phyloP scores from a whole-genome alignment of 2,888 invertebrate genomes.

The Cataglyphis altisquamis region DNA sequence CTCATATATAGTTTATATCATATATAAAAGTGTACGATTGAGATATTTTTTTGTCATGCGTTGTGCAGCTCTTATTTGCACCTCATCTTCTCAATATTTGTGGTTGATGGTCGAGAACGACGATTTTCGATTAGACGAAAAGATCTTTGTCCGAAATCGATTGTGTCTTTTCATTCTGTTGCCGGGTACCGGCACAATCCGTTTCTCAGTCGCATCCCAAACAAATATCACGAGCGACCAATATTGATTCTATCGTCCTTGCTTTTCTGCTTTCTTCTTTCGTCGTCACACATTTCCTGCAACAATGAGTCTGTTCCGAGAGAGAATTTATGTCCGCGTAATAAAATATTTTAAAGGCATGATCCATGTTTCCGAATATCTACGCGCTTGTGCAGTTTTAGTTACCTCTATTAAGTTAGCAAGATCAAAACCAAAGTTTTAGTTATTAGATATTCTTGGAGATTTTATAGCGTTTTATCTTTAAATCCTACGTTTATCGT shows the following conservation, averaged over 20 bases:
- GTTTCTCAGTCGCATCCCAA: slow-evolving; percentile 73
- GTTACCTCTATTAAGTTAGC: not conserved
- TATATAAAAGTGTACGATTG: slow-evolving; percentile 20
- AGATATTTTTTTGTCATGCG: slow-evolving; percentile 39
- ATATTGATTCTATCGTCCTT: slow-evolving; percentile 75
- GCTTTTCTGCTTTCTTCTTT: slow-evolving; percentile 68
- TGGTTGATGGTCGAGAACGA: slow-evolving; percentile 31
- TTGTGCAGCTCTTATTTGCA: slow-evolving; percentile 40
- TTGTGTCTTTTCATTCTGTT: slow-evolving; percentile 67
- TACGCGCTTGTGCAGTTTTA: slow-evolving; percentile 18
- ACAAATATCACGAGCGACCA: slow-evolving; percentile 77
- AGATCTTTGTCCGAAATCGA: slow-evolving; percentile 69
- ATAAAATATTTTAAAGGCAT: slow-evolving; percentile 63
- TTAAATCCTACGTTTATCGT: slow-evolving; percentile 3
- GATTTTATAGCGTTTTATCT: slow-evolving; percentile 17
- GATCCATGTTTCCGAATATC: slow-evolving; percentile 38
- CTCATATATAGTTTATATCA: not conserved
- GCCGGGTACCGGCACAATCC: slow-evolving; percentile 65
- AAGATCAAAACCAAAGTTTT: not conserved
- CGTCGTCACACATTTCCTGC: slow-evolving; percentile 52
- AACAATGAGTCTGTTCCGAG: slow-evolving; percentile 60
- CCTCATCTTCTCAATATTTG: slow-evolving; percentile 49
- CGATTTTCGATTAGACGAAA: slow-evolving; percentile 72
- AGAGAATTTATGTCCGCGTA: slow-evolving; percentile 62
- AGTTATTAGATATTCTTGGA: slow-evolving; percentile 10